Evolutionary conservation across 2,113 vertebrate genomes (phyloP), one percentile per base, ranked within the genome.

Genomic region (Pseudopipra pipra): DNA sequence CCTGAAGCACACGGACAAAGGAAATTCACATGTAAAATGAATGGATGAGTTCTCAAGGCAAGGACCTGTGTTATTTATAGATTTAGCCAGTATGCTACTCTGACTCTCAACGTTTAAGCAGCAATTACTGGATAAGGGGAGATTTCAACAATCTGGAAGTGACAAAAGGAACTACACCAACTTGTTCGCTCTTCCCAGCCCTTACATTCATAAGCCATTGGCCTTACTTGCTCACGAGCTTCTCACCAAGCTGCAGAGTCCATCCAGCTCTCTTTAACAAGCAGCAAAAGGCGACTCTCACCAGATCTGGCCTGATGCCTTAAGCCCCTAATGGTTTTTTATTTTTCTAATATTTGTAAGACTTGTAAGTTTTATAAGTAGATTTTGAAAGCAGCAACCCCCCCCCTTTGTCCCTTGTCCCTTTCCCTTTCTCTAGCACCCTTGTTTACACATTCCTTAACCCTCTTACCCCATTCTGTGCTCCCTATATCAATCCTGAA

Each of bases 211-310:
- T 11, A 44, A 83, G 31, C 22, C 74, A 92, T 25, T 3, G 4
- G 24, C 59, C 22, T 41, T 49, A 19, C 72, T 73, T 49, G 72
- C 37, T 52, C 41, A n/a, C 23, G 33, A 37, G 28, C 25, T 55
- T 39, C 55, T 70, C 44, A 46, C 27, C 43, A 72, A 52, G 65
- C 30, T 52, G 21, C 9, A 58, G 70, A 35, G 28, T 13, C 37
- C 58, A 55, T 28, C 18, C 65, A 89, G 46, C 61, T 39, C 63
- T 76, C 78, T 76, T 59, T 20, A 62, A 66, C 76, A 47, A 46
- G 39, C 4, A 6, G 9, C 5, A 1, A 2, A 3, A 51, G 11
- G 25, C 0, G 1, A 9, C 18, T 63, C 73, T 33, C 47, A 39
- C n/a, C 85, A 85, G 39, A 16, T 14, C 9, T 8, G 11, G 51